These are phyloP conservation scores for Actinernus sp. DNA, from an alignment of 92 coral and sea anemone species.

Conservation along the genomic window DNA sequence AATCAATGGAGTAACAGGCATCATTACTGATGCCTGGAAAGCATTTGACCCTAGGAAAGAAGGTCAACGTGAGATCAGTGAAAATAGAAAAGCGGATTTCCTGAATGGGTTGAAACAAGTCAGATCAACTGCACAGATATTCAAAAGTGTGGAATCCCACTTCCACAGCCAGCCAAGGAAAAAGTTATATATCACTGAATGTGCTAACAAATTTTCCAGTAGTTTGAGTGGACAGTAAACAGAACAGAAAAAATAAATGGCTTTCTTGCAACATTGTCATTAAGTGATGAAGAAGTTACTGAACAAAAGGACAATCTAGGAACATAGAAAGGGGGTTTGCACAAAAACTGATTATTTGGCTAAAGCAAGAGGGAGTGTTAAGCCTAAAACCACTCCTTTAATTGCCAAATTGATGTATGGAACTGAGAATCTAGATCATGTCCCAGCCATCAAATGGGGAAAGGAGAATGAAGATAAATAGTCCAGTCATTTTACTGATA, in stretches of 20 bases:
- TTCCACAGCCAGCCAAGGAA: conserved; percentile 9
- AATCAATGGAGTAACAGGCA: conserved; percentile 6
- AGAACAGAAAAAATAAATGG: conserved; percentile 38
- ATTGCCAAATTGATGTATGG: conserved; percentile 21
- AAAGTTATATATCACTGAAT: conserved; percentile 12
- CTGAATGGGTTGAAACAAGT: conserved; percentile 12
- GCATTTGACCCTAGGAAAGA: conserved; percentile 32
- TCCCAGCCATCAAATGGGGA: conserved; percentile 53
- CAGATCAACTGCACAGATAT: conserved; percentile 24
- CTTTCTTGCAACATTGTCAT: too few species aligned
- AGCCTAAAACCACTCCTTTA: too few species aligned
- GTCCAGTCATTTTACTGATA: too few species aligned
- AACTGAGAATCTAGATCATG: conserved; percentile 23
- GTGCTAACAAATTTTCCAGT: conserved; percentile 5
- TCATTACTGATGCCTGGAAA: conserved; percentile 7
- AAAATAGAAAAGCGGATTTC: conserved; percentile 4
- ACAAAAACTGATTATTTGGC: conserved; percentile 30
- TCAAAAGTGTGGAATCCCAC: conserved; percentile 22
- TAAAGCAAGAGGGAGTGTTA: conserved; percentile 22
- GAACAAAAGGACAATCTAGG: not conserved
- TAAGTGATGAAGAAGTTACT: conserved; percentile 26
- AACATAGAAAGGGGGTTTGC: too few species aligned
- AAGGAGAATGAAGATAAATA: conserved; percentile 29
- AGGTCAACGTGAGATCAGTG: conserved; percentile 19
- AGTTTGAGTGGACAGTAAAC: conserved; percentile 22